These are phyloP conservation scores for Drosophila macrothrix DNA, from an alignment of 2,888 invertebrate genomes.

Conservation along the genomic window DNA sequence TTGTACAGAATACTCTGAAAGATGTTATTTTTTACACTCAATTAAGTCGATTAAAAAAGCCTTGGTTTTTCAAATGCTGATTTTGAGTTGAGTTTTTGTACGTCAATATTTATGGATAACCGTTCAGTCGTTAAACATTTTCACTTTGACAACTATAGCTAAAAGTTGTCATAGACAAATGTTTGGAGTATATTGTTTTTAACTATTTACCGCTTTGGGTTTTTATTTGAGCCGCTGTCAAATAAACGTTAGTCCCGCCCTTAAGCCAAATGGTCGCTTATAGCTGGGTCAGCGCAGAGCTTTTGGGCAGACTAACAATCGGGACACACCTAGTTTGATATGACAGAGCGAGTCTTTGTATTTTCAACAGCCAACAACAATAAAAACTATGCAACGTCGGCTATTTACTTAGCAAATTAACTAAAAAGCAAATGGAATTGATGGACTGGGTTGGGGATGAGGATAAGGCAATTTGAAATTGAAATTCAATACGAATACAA, in stretches of 20 bases:
- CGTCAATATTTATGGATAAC: neutral
- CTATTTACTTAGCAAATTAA: conserved; percentile 80
- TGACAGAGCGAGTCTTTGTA: conserved; percentile 28
- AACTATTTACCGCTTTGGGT: neutral
- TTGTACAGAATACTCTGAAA: neutral
- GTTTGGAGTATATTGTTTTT: neutral
- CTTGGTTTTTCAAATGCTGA: too few relatives aligned
- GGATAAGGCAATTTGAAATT: conserved; percentile 69
- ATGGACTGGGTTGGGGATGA: neutral
- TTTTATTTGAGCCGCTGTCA: conserved; percentile 7
- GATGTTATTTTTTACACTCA: neutral
- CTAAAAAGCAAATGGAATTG: conserved; percentile 66
- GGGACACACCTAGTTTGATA: conserved; percentile 41
- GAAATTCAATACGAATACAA: conserved; percentile 80
- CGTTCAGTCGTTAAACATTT: neutral
- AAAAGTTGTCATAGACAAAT: neutral
- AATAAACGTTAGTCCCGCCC: conserved; percentile 10
- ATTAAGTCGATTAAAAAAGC: neutral
- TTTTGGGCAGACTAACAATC: conserved; percentile 12
- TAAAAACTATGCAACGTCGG: conserved; percentile 18
- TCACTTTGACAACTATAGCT: neutral
- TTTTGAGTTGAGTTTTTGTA: too few relatives aligned
- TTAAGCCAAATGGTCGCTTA: neutral
- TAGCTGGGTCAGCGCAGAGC: conserved; percentile 15
- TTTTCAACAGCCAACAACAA: neutral